Evolutionary conservation across 2,888 invertebrate species (phyloP), one percentile per base, ranked within the genome.

Genomic region (Fissipunctia ypsillon): DNA sequence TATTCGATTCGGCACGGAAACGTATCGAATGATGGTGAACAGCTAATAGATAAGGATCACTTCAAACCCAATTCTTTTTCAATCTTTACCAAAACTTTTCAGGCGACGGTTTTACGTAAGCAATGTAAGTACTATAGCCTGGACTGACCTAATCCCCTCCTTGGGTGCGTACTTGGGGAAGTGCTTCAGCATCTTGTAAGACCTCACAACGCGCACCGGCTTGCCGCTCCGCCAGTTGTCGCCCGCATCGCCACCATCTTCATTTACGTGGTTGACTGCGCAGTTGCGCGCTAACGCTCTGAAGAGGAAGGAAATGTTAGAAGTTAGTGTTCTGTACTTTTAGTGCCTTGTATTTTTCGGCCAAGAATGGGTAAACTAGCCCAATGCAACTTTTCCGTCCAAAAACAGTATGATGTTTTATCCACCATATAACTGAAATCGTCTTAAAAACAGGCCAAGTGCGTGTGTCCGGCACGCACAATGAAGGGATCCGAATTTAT

Each of bases 201-300:
- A 98, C 43, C 98, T 96, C 0, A 98, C 97, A 1, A 98, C 98
- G 31, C 98, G 95, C 10, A 98, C 98, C 0, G 98, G 98, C 90
- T 97, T 97, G 0, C 98, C 98, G 12, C 92, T 93, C 76, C 95
- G 96, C 98, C 98, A 98, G 74, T 97, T 94, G 7, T 94, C 96
- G 4, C 93, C 94, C 0, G 98, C 97, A 88, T 97, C 97, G 0
- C 97, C 98, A 0, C 98, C 98, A 64, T 96, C 95, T 57, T 96
- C 95, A 83, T 96, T 96, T 31, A 98, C 94, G 7, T 81, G 70
- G 12, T 97, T 94, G n/a, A 97, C 98, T 76, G 97, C 97, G 88
- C 98, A 98, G 92, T 98, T 98, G 59, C 97, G 94, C 0, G 98
- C 98, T 38, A 98, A 91, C 1, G 98, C 98, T 90, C 97, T 97